Percentiles rank a stretch among this genome's conserved stretches.
These are phyloP conservation scores for Oxyura jamaicensis DNA, from an alignment of 2,113 vertebrate species.

Conservation along the genomic window DNA sequence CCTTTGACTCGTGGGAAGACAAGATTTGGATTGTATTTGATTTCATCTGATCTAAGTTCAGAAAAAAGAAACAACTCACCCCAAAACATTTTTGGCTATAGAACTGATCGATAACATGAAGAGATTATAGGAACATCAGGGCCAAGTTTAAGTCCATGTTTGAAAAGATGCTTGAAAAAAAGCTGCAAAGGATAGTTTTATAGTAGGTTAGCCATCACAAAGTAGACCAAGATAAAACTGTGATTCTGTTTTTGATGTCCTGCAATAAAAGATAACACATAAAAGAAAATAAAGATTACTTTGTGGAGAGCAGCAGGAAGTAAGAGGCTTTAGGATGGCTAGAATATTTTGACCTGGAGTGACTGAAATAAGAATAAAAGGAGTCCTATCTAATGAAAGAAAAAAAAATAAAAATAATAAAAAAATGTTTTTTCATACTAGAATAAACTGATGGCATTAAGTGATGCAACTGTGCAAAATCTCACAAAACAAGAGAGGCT, in stretches of 20 bases:
- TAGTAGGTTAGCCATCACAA: not conserved
- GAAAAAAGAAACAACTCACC: not conserved
- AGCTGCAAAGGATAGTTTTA: not conserved
- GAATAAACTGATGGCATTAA: not conserved
- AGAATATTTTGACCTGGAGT: not conserved
- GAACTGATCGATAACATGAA: not conserved
- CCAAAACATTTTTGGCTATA: not conserved
- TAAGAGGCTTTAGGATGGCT: not conserved
- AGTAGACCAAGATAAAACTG: not conserved
- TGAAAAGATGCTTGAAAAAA: not conserved
- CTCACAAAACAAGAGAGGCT: not conserved
- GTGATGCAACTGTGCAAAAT: not conserved
- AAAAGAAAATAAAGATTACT: not conserved
- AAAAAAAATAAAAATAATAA: not conserved
- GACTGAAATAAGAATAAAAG: not conserved
- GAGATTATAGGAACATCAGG: not conserved
- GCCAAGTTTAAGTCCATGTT: not conserved
- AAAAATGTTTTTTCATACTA: not conserved
- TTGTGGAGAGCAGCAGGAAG: not conserved
- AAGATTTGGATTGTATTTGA: not conserved
- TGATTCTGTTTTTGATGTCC: not conserved
- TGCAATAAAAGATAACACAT: not conserved
- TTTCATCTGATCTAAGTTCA: not conserved
- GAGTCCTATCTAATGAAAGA: not conserved
- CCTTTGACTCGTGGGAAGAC: not conserved